These are phyloP conservation scores for Peromyscus melanophrys DNA, from an alignment of 2,797 vertebrate genomes.

Conservation along the genomic window DNA sequence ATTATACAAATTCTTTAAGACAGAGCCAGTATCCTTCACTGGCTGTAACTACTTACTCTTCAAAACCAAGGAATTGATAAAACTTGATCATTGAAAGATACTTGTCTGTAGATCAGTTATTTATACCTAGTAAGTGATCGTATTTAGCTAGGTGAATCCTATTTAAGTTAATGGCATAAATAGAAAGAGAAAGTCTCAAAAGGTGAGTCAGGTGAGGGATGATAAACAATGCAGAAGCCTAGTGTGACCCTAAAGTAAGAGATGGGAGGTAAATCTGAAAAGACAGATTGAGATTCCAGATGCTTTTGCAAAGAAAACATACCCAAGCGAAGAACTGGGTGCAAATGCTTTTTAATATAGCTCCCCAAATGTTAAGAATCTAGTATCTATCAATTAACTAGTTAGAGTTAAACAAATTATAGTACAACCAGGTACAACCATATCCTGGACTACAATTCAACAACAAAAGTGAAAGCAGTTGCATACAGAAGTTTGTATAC, in stretches of 20 bases:
- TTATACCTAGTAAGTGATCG: neutral
- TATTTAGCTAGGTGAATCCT: conserved; percentile 30
- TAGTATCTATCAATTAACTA: neutral
- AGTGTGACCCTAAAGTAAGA: neutral
- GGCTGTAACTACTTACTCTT: neutral
- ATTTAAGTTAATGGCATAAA: conserved; percentile 18
- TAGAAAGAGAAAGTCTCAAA: neutral
- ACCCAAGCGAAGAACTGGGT: neutral
- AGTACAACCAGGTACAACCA: neutral
- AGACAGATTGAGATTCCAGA: neutral
- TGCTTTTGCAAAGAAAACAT: neutral
- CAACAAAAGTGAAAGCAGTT: neutral
- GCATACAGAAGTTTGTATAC: neutral
- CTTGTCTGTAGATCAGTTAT: neutral
- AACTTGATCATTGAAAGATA: neutral
- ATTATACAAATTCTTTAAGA: neutral
- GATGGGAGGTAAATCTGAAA: neutral
- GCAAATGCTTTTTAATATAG: conserved; percentile 8
- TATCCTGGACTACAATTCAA: neutral
- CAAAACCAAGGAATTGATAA: conserved; percentile 33
- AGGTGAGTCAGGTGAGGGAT: neutral
- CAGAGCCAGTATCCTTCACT: neutral
- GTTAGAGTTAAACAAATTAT: neutral
- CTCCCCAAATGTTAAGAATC: neutral
- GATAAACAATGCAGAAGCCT: conserved; percentile 18